Conservation (phyloP, 1,140 invertebrate genomes). For the Ceratina japonica region DNA sequence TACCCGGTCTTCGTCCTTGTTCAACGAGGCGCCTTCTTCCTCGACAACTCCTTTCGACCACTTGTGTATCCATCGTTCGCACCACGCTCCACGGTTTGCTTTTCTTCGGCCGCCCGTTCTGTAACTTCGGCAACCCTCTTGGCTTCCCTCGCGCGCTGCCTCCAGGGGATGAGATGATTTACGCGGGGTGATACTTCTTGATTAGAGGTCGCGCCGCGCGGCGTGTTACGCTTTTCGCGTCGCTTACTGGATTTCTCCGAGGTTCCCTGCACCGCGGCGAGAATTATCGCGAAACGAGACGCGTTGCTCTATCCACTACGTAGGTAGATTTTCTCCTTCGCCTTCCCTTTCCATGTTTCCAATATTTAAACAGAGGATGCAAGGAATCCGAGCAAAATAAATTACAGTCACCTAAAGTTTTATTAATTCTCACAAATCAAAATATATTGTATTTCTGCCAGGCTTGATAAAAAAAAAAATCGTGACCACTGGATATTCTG, state of each 20-base stretch:
- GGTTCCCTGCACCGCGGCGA: too few relatives aligned
- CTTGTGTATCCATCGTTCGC: slow-evolving; percentile 42
- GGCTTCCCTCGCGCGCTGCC: not conserved
- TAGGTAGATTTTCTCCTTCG: not conserved
- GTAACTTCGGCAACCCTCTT: slow-evolving; percentile 32
- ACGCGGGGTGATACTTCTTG: slow-evolving; percentile 43
- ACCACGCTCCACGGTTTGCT: slow-evolving; percentile 31
- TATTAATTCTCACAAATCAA: too few relatives aligned
- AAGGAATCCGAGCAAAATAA: not conserved
- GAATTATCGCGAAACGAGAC: slow-evolving; percentile 18
- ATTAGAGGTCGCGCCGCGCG: slow-evolving; percentile 36
- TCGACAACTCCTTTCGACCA: slow-evolving; percentile 1
- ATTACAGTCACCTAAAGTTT: not conserved
- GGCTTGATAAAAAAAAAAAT: too few relatives aligned
- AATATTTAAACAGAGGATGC: not conserved
- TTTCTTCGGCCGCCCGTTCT: slow-evolving; percentile 33
- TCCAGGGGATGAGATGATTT: slow-evolving; percentile 37
- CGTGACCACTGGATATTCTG: too few relatives aligned
- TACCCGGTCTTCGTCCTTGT: slow-evolving; percentile 1
- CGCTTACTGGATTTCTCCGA: slow-evolving; percentile 6
- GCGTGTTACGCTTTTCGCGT: slow-evolving; percentile 26
- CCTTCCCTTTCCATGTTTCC: not conserved
- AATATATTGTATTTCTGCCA: too few relatives aligned
- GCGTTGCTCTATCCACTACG: too few relatives aligned
- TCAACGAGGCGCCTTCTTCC: not conserved